These are phyloP conservation scores for Petromus typicus DNA, from an alignment of 2,113 vertebrate genomes.

Conservation along the genomic window DNA sequence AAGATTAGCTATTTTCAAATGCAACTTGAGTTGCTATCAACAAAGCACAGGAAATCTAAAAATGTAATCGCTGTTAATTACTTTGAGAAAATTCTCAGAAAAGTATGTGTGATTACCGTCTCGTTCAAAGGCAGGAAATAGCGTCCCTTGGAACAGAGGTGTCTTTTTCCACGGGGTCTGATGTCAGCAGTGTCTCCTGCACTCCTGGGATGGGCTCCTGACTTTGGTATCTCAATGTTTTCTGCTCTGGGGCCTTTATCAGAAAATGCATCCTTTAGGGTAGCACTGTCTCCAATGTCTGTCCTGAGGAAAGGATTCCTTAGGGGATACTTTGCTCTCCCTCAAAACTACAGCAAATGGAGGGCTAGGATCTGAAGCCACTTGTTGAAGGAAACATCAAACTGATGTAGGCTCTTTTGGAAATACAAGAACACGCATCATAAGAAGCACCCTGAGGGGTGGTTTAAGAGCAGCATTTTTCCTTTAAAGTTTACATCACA, in stretches of 20 bases:
- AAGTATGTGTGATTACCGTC: background rate
- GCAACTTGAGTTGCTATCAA: background rate
- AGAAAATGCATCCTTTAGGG: accelerated
- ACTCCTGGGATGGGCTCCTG: background rate
- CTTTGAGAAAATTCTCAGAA: background rate
- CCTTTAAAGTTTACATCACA: background rate
- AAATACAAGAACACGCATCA: too few species aligned
- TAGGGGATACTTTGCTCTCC: background rate
- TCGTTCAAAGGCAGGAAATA: background rate
- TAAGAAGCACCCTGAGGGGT: background rate
- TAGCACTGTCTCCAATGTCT: background rate
- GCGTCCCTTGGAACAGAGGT: background rate
- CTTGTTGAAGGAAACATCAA: slow-evolving; percentile 66
- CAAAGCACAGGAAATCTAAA: background rate
- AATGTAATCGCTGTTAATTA: background rate
- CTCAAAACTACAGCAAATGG: background rate
- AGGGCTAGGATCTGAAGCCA: background rate
- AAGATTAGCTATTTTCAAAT: background rate
- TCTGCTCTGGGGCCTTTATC: background rate
- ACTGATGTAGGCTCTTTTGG: background rate
- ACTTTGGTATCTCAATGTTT: accelerated
- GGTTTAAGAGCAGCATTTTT: background rate
- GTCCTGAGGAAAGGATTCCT: background rate
- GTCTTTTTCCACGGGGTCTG: accelerated
- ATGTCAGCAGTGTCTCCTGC: accelerated